These are phyloP conservation scores for Laspeyria flexula DNA, from an alignment of 2,888 invertebrate species.

Conservation along the genomic window DNA sequence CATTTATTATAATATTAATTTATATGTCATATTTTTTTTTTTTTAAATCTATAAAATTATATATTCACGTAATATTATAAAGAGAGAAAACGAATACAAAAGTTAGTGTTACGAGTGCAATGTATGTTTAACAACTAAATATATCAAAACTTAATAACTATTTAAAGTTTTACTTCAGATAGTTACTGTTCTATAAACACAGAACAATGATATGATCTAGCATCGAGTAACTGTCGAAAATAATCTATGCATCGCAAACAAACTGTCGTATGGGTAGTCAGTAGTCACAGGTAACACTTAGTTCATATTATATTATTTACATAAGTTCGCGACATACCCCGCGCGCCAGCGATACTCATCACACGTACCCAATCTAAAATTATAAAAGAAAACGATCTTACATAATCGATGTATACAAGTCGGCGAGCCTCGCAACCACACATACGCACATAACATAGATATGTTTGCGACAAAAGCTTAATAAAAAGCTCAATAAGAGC, in stretches of 20 bases:
- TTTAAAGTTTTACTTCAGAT: constrained; percentile 72
- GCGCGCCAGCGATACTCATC: constrained; percentile 6
- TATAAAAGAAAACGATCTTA: constrained; percentile 51
- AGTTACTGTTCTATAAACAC: constrained; percentile 40
- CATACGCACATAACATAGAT: constrained; percentile 71
- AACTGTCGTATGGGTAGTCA: constrained; percentile 10
- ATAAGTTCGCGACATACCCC: constrained; percentile 2
- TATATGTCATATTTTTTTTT: constrained; percentile 33
- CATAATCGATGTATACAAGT: constrained; percentile 50
- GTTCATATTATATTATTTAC: constrained; percentile 9
- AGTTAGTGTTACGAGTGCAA: constrained; percentile 67
- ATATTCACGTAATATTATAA: constrained; percentile 39
- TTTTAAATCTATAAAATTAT: constrained; percentile 36
- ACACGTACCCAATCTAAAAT: constrained; percentile 19
- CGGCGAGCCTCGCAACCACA: constrained; percentile 59
- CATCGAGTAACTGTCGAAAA: constrained; percentile 49
- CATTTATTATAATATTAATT: constrained; percentile 14
- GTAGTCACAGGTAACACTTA: constrained; percentile 15
- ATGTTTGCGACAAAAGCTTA: constrained; percentile 84
- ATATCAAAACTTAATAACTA: constrained; percentile 70
- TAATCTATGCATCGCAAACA: constrained; percentile 34
- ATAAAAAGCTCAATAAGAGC: constrained; percentile 64
- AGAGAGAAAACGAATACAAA: constrained; percentile 38
- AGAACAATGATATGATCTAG: constrained; percentile 50
- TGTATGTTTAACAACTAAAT: constrained; percentile 58